phyloP scores from a whole-genome alignment of 1,140 invertebrate species.

The Sitobion miscanthi region DNA sequence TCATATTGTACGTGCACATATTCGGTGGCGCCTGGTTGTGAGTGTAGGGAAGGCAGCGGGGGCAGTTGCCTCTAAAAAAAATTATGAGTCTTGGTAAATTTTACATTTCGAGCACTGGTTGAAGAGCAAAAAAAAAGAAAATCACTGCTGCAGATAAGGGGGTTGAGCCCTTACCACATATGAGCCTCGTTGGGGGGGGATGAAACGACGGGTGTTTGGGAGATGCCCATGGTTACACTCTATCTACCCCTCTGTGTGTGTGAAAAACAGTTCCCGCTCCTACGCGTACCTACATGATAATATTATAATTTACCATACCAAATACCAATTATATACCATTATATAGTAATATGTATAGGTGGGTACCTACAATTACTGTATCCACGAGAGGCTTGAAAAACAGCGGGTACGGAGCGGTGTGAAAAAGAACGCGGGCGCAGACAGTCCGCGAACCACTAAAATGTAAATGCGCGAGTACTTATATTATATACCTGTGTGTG shows the following conservation, averaged over 20 bases:
- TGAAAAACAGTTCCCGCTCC: background rate
- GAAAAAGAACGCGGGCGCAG: background rate
- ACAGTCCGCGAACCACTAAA: background rate
- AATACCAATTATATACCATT: background rate
- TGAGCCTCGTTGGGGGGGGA: too few relatives aligned
- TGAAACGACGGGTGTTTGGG: background rate
- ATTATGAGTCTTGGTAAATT: background rate
- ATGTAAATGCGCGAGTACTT: background rate
- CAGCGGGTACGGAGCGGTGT: background rate
- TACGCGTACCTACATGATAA: too few relatives aligned
- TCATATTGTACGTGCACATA: background rate
- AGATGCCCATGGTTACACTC: background rate
- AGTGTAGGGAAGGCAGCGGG: too few relatives aligned
- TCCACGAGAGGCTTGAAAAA: background rate
- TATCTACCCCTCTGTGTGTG: too few relatives aligned
- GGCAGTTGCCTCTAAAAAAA: background rate
- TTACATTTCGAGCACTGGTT: background rate
- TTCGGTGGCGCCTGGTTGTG: too few relatives aligned
- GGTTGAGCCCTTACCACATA: background rate
- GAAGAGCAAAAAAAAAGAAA: background rate
- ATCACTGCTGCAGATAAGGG: background rate
- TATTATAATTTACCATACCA: background rate
- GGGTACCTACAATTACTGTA: too few relatives aligned
- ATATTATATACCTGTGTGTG: background rate
- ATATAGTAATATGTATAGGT: too few relatives aligned